Base-by-base conservation (phyloP, 2,888 invertebrate genomes). In the Physocephala rufipes region DNA sequence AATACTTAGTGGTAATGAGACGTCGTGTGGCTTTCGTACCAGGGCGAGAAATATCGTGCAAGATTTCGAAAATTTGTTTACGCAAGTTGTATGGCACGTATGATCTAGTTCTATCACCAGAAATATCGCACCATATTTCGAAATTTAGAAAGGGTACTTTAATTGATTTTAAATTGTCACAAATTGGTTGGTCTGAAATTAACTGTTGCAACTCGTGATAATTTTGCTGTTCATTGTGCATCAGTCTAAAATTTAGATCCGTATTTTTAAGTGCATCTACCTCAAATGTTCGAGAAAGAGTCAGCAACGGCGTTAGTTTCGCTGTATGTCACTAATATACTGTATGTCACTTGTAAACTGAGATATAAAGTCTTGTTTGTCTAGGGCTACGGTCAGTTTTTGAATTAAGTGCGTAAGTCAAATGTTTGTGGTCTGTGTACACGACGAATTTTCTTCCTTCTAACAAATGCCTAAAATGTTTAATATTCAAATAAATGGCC, bases 161-260 rank as follows among this genome's bases (percentile, higher is more conserved):
- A 53, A 53, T 53, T n/a, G 19, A 1, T 53, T 53, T 53, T 16
- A 53, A 53, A 21, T 53, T 53, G 21, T 2, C 16, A 9, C 24
- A 21, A 12, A 21, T 2, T 12, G 19, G 2, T 1, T 12, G 16
- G 16, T 53, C 19, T 53, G 53, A 53, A 53, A 53, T 53, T 24
- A 53, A 16, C 19, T 36, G 36, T 9, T 36, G 36, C 4, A 53
- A 21, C 21, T 53, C 53, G 21, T n/a, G n/a, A 24, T 53, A 19
- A 7, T n/a, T 53, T 21, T 53, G 53, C 24, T 53, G 53, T 55
- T 55, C 53, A 55, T 21, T 55, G n/a, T 55, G 53, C 9, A 55
- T 21, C 12, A 55, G 12, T 55, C 24, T 55, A 1, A 21, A 24
- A 55, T 55, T 5, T 21, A 55, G 2, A 5, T 55, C 53, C 24